These are phyloP conservation scores for Leguminivora glycinivorella DNA, from an alignment of 1,140 invertebrate species.

Conservation along the genomic window DNA sequence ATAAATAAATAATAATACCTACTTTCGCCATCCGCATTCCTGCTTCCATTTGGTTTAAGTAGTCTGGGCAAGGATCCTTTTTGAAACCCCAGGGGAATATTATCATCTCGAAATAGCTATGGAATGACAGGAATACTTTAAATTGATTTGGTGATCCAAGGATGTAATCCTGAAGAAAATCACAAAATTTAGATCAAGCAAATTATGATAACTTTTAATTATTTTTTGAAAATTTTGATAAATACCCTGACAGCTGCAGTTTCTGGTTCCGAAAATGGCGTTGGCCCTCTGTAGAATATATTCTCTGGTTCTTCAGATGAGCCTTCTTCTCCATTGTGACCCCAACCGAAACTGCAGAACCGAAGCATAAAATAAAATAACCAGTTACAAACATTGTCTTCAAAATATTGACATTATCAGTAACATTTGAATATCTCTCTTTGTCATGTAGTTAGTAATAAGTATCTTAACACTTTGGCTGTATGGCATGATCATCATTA, in stretches of 20 bases:
- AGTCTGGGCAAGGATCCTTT: conserved; percentile 83
- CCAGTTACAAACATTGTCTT: too few relatives aligned
- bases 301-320: conserved; percentile 91
- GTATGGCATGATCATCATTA: too few relatives aligned
- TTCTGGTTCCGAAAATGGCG: conserved; percentile 95
- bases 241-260: conserved; percentile 82
- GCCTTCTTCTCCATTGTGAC: conserved; percentile 81
- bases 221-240: neutral
- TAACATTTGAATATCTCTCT: too few relatives aligned
- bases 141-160: conserved; percentile 76
- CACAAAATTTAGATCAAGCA: neutral
- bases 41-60: conserved; percentile 81
- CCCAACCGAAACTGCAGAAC: conserved; percentile 85
- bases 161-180: conserved; percentile 79
- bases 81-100: conserved; percentile 92
- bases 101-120: conserved; percentile 93
- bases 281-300: conserved; percentile 92
- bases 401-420: too few relatives aligned
- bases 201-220: neutral
- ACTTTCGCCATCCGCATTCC: conserved; percentile 67
- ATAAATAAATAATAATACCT: conserved; percentile 32
- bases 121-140: conserved; percentile 90
- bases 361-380: neutral
- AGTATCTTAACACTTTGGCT: too few relatives aligned
- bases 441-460: too few relatives aligned